Percentiles rank a stretch among this genome's conserved stretches.
Evolutionary conservation across 2,113 vertebrate species (phyloP).

Genomic region (Aldabrachelys gigantea): DNA sequence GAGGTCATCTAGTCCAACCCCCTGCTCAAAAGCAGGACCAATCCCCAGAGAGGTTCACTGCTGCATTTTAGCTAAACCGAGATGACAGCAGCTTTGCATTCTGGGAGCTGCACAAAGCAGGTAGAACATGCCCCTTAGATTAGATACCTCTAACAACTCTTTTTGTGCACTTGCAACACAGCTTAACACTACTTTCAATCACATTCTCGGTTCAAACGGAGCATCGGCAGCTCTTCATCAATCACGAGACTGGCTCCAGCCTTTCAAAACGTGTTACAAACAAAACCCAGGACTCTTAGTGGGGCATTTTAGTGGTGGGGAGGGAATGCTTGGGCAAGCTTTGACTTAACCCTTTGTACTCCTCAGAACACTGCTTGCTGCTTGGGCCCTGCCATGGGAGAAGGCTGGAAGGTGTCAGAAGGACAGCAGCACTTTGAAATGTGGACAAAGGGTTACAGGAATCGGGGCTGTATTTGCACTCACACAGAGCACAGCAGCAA

Average conservation of each 20-base stretch:
- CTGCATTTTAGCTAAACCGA: too few relatives aligned
- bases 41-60: too few relatives aligned
- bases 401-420: too few relatives aligned
- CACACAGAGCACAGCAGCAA: not conserved
- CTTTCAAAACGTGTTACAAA: not conserved
- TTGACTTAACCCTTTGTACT: not conserved
- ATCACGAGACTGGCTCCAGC: not conserved
- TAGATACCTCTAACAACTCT: not conserved
- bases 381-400: not conserved
- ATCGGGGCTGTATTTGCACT: not conserved
- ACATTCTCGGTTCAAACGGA: not conserved
- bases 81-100: too few relatives aligned
- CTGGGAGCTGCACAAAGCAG: not conserved
- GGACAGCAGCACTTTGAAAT: not conserved
- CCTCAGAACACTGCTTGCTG: not conserved
- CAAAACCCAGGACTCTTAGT: not conserved
- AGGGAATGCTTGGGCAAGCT: not conserved
- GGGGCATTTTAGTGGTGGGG: rapidly evolving
- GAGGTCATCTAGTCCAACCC: too few relatives aligned
- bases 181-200: not conserved
- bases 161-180: not conserved
- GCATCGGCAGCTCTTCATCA: not conserved
- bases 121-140: not conserved
- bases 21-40: too few relatives aligned
- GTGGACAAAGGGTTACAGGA: not conserved